Evolutionary conservation across 2,113 vertebrate genomes (phyloP).

Genomic region (Gymnobelideus leadbeateri): DNA sequence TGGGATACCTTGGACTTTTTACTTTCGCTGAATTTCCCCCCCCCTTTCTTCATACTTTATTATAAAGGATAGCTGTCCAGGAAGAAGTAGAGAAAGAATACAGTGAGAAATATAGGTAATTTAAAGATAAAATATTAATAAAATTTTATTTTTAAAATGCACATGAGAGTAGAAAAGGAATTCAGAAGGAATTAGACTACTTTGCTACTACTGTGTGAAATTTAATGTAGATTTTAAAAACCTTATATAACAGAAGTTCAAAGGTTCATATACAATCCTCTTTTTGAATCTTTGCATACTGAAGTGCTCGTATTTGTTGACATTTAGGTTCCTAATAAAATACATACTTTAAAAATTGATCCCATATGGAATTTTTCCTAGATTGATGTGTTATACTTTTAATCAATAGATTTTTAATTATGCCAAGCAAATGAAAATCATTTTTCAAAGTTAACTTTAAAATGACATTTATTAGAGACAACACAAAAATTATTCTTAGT

Average conservation of each 20-base stretch:
- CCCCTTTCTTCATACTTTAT: neutral
- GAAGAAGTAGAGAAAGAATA: neutral
- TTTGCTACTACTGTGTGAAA: neutral
- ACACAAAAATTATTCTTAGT: constrained; percentile 22
- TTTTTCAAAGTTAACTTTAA: constrained; percentile 37
- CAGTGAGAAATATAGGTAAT: no score
- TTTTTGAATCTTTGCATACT: neutral
- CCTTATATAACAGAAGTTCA: neutral
- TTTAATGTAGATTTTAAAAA: neutral
- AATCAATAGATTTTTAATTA: constrained; percentile 34
- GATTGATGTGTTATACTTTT: constrained; percentile 7
- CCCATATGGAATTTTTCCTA: constrained; percentile 13
- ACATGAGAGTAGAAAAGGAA: neutral
- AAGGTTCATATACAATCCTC: neutral
- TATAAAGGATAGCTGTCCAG: neutral
- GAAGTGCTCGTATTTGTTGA: neutral
- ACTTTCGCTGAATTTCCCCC: neutral
- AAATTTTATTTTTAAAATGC: neutral
- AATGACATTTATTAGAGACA: constrained; percentile 5
- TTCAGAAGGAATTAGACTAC: neutral
- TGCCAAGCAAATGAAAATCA: constrained; percentile 35
- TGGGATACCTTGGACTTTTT: neutral
- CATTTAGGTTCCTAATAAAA: neutral
- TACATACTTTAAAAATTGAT: neutral
- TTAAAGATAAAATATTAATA: neutral